A percentile compares a stretch with the other conserved stretches of the same genome.
phyloP scores from a whole-genome alignment of 1,140 invertebrate genomes.

The Ptiloglossa arizonensis region DNA sequence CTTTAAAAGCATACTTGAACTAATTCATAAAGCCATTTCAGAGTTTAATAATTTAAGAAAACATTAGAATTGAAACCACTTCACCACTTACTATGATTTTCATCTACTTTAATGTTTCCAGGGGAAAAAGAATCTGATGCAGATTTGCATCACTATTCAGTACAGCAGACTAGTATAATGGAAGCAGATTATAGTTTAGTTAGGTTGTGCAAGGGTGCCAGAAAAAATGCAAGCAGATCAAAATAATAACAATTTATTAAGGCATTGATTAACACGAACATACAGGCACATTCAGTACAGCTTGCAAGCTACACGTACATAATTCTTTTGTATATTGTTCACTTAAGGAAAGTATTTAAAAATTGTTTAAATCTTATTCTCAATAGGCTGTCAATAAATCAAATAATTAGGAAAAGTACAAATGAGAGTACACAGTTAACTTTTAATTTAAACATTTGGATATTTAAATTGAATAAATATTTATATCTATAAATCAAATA shows the following conservation, averaged over 20 bases:
- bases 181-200: conserved; percentile 50
- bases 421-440: not conserved
- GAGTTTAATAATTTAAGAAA: not conserved
- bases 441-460: not conserved
- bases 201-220: conserved; percentile 68
- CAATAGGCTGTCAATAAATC: not conserved
- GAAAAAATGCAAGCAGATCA: conserved; percentile 76
- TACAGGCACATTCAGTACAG: conserved; percentile 71
- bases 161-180: conserved; percentile 22
- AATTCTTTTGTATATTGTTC: not conserved
- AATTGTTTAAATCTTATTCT: not conserved
- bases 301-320: conserved; percentile 42
- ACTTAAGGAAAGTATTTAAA: conserved; percentile 1
- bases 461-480: not conserved
- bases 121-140: not conserved
- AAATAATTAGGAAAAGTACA: not conserved
- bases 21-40: no score
- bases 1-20: not conserved
- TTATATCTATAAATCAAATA: no score
- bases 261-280: conserved; percentile 72
- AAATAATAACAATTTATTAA: conserved; percentile 80
- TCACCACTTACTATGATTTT: not conserved
- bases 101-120: not conserved
- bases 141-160: not conserved
- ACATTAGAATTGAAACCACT: not conserved